Evolutionary conservation across 2,888 invertebrate genomes (phyloP).

Genomic region (Sipha maydis): DNA sequence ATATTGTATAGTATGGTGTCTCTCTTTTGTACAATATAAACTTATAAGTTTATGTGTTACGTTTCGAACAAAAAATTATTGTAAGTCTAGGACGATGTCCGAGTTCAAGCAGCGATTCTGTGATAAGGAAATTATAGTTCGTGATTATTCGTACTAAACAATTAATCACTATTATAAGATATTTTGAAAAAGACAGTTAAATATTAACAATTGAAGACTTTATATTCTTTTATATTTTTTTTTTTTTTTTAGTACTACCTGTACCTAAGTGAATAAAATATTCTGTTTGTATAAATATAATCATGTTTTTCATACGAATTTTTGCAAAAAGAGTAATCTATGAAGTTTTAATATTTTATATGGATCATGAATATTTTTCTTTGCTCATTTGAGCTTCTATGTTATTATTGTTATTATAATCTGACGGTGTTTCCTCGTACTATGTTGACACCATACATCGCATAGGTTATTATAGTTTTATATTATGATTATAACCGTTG

Average conservation of each 20-base stretch:
- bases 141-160: background rate
- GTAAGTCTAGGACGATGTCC: constrained; percentile 26
- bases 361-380: background rate
- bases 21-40: constrained; percentile 48
- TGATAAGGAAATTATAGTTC: constrained; percentile 46
- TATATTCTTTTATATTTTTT: constrained; percentile 6
- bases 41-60: background rate
- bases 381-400: background rate
- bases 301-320: background rate
- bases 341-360: background rate
- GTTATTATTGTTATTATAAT: background rate
- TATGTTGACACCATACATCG: background rate
- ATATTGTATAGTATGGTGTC: constrained; percentile 29
- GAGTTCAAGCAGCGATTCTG: constrained; percentile 55
- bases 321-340: background rate
- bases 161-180: constrained; percentile 5
- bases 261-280: background rate
- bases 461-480: background rate
- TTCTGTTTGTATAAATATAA: background rate
- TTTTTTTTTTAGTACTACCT: background rate
- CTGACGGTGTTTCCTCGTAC: background rate
- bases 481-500: background rate
- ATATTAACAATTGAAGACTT: background rate
- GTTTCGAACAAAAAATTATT: constrained; percentile 32
- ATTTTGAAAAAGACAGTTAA: background rate